phyloP scores from a whole-genome alignment of 2,888 invertebrate genomes.

The Callosobruchus maculatus region DNA sequence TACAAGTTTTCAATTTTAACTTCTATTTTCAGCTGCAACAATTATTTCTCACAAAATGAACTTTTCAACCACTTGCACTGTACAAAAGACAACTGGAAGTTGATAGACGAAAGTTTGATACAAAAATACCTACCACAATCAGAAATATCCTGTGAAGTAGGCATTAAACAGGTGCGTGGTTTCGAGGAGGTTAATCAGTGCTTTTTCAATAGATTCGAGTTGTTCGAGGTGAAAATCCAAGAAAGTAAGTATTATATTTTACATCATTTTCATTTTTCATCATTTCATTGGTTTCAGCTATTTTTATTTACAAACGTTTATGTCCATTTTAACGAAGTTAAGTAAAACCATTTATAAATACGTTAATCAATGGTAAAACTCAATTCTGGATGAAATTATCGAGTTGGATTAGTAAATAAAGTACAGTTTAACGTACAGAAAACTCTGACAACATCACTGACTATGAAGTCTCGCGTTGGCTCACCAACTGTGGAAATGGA shows the following conservation, averaged over 20 bases:
- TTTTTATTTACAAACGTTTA: no score
- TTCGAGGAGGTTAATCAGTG: constrained; percentile 27
- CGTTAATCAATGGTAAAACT: no score
- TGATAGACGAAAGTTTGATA: constrained; percentile 46
- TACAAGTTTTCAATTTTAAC: neutral
- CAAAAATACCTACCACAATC: constrained; percentile 54
- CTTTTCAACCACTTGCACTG: constrained; percentile 26
- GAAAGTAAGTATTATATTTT: constrained; percentile 37
- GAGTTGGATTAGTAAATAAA: no score
- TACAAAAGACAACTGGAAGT: constrained; percentile 25
- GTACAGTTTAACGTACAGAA: no score
- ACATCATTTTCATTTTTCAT: no score
- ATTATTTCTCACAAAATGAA: constrained; percentile 24
- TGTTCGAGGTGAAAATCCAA: constrained; percentile 48
- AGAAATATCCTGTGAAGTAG: constrained; percentile 56
- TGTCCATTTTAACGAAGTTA: no score
- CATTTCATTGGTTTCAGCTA: no score
- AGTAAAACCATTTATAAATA: no score
- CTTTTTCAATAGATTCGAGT: constrained; percentile 47
- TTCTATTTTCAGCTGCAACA: constrained; percentile 32
- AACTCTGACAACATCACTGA: no score
- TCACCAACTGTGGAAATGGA: no score
- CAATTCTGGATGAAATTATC: no score
- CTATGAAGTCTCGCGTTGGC: no score
- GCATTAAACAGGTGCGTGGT: constrained; percentile 21